Percentiles rank a stretch among this genome's conserved stretches.
phyloP scores from a whole-genome alignment of 1,140 invertebrate genomes.

The Plectus sambesii region DNA sequence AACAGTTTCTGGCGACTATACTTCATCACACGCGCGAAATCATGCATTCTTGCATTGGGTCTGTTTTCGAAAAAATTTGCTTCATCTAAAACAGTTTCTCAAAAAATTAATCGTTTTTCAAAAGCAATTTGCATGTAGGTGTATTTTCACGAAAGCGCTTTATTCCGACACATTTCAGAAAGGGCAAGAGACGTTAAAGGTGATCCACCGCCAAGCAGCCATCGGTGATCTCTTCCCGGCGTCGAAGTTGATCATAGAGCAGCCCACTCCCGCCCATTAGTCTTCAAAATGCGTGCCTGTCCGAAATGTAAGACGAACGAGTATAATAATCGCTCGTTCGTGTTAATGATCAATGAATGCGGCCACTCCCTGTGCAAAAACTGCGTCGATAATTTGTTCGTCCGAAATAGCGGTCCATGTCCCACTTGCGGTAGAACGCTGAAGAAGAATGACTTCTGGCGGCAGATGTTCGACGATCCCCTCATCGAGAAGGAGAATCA shows the following conservation, averaged over 20 bases:
- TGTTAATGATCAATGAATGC: conserved; percentile 95
- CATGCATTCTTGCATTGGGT: too few species aligned
- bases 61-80: too few species aligned
- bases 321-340: conserved; percentile 88
- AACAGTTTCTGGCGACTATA: too few species aligned
- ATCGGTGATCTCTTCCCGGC: conserved; percentile 16
- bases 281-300: conserved; percentile 64
- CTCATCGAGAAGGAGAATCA: conserved; percentile 94
- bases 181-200: conserved; percentile 17
- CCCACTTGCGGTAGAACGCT: conserved; percentile 78
- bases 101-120: too few species aligned
- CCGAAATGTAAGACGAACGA: conserved; percentile 95
- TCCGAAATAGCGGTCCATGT: conserved; percentile 82
- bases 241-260: conserved; percentile 15
- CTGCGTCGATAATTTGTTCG: conserved; percentile 84
- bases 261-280: conserved; percentile 5
- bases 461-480: conserved; percentile 90
- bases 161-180: conserved; percentile 24
- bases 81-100: too few species aligned
- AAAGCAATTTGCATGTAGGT: too few species aligned
- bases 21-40: too few species aligned
- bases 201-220: conserved; percentile 25
- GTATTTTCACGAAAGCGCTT: too few species aligned
- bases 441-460: conserved; percentile 73
- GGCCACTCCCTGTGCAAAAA: conserved; percentile 92